Percentiles rank a stretch among this genome's conserved stretches.
Evolutionary conservation across 2,797 vertebrate species (phyloP).

Genomic region (Hylomyscus alleni): DNA sequence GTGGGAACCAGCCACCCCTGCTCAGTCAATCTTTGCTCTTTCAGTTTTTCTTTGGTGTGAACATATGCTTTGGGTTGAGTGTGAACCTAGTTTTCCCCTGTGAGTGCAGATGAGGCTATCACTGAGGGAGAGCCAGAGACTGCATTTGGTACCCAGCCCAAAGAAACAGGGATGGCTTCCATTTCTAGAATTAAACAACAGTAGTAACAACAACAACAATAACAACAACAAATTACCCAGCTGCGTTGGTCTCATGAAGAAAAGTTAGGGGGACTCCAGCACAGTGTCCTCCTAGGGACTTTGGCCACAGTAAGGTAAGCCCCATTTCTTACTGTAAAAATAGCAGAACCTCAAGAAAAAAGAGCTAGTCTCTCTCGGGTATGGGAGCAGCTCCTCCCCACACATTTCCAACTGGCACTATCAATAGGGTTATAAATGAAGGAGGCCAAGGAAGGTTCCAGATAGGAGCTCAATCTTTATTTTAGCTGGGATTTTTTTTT

Average conservation of each 20-base stretch:
- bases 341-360: neutral
- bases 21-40: neutral
- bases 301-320: neutral
- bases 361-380: neutral
- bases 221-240: neutral
- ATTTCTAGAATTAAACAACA: slow-evolving; percentile 22
- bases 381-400: neutral
- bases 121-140: neutral
- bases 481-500: neutral
- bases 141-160: slow-evolving; percentile 9
- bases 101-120: neutral
- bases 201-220: neutral
- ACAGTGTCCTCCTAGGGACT: neutral
- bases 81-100: neutral
- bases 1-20: neutral
- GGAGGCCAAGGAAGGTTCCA: neutral
- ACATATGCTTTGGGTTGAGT: neutral
- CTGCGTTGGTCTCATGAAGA: neutral
- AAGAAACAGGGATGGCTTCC: neutral
- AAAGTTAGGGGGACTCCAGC: neutral
- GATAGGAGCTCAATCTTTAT: neutral
- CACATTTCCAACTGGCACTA: neutral
- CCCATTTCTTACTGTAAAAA: neutral
- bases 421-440: neutral
- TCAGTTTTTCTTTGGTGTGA: neutral